Evolutionary conservation across 2,113 vertebrate genomes (phyloP), one percentile per base, ranked within the genome.

Genomic region (Raja brachyura): DNA sequence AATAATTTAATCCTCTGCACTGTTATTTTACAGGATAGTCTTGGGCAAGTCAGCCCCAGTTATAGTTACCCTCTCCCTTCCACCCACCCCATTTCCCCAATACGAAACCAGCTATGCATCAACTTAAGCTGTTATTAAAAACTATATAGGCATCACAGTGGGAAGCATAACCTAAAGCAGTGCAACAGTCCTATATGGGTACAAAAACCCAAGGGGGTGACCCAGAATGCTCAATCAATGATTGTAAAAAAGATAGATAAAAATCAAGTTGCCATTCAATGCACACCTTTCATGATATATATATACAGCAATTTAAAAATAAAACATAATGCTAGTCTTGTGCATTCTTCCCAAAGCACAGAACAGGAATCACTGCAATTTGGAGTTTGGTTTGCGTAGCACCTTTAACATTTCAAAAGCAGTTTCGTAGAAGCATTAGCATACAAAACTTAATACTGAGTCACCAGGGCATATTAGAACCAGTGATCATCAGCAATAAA

Each of bases 21-120:
- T 90, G 61, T 66, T 90, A 33, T 66, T 90, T 90, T 90, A 70
- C 63, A 66, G 59, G 18, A 63, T 59, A 54, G 61, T 90, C 33
- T 90, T 90, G 86, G 86, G 86, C 61, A 90, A 90, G 86, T 90
- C 66, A 70, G 86, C 86, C 86, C 86, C 3, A 88, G 3, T 48
- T 48, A 48, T 48, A 48, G 39, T 63, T 22, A 39, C 63, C 33
- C 18, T n/a, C 31, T n/a, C 63, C 63, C 63, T 39, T 14, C 61
- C 86, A 68, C 86, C 86, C 86, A 61, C 54, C 61, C 86, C 86
- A 39, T 31, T 22, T 90, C 39, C 39, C 39, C 39, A 48, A 48
- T 70, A 20, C 4, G 5, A 85, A 7, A 18, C 8, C 0, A 18
- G 18, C 61, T n/a, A 5, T 20, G 20, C 25, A 28, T 10, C 54